Evolutionary conservation across 2,797 vertebrate species (phyloP), one percentile per base, ranked within the genome.

Genomic region (Xenops minutus): DNA sequence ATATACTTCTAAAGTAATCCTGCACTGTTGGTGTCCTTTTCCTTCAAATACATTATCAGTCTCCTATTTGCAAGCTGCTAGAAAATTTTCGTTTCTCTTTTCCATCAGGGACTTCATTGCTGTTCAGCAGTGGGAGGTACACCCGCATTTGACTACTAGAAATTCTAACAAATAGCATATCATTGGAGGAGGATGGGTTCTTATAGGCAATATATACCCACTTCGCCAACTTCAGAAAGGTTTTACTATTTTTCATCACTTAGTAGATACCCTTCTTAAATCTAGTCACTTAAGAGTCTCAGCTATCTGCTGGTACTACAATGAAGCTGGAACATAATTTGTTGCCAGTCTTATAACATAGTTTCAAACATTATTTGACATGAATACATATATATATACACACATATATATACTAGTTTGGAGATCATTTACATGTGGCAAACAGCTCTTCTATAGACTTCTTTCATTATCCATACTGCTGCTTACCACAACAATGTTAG

Each of bases 351-450:
- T 21, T 66, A 66, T 55, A 93, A 68, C 16, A 48, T 8, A 34
- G 27, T 41, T 78, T 71, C 30, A 75, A 78, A 62, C 5, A 43
- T 46, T 61, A 52, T 80, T 34, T 75, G 21, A 24, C 22, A 58
- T 30, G 4, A 84, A 75, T 37, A 82, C 13, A 15, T 11, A 74
- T 6, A 74, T 7, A 37, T 12, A 41, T 10, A 6, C 27, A 29
- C 9, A 55, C 26, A 56, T 9, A 5, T 23, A 55, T n/a, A 12
- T 9, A 59, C 23, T 34, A 52, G 13, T 61, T 85, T 87, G 4
- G 12, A 22, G 51, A 76, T 36, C 0, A 0, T 10, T 62, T 26
- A 36, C 44, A 61, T 0, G 0, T n/a, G 24, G 51, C 41, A n/a
- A 30, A 54, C 9, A 37, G 18, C 55, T 54, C 23, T 75, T 81